Conservation (phyloP, 2,113 vertebrate genomes). For the Lophotis ruficrista region DNA sequence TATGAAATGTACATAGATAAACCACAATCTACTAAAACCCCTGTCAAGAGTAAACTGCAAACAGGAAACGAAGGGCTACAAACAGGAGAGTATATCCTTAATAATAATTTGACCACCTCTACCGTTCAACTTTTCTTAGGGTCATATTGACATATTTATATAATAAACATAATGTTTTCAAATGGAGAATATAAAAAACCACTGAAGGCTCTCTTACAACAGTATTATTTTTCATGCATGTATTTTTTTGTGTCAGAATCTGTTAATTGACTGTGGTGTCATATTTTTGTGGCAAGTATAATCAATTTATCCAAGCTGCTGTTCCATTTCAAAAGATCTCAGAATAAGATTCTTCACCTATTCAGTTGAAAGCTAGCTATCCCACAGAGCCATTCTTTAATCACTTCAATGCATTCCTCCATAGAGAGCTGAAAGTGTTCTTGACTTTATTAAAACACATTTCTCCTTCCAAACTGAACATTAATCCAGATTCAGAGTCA, state of each 20-base stretch:
- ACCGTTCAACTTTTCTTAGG: not conserved
- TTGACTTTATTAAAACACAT: conserved; percentile 31
- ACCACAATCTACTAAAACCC: not conserved
- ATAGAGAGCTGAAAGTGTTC: conserved; percentile 25
- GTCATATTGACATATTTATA: not conserved
- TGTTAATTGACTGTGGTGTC: conserved; percentile 14
- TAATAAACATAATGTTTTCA: not conserved
- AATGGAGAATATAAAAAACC: not conserved
- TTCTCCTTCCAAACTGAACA: conserved; percentile 21
- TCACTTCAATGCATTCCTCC: conserved; percentile 35
- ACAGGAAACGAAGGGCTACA: not conserved
- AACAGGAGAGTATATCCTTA: not conserved
- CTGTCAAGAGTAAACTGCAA: not conserved
- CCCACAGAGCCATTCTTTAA: conserved; percentile 61
- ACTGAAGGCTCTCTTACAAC: not conserved
- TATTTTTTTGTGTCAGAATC: not conserved
- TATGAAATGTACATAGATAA: not conserved
- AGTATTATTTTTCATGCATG: not conserved
- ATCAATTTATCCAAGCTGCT: conserved; percentile 41
- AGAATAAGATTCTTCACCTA: conserved; percentile 40
- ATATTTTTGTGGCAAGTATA: not conserved
- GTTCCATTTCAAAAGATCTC: conserved; percentile 50
- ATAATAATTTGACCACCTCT: not conserved
- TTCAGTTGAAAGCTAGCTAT: conserved; percentile 34
- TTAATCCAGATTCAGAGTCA: conserved; percentile 47